Percentiles rank a stretch among this genome's conserved stretches.
Evolutionary conservation across 2,797 vertebrate species (phyloP).

Genomic region (Ataeniobius toweri): DNA sequence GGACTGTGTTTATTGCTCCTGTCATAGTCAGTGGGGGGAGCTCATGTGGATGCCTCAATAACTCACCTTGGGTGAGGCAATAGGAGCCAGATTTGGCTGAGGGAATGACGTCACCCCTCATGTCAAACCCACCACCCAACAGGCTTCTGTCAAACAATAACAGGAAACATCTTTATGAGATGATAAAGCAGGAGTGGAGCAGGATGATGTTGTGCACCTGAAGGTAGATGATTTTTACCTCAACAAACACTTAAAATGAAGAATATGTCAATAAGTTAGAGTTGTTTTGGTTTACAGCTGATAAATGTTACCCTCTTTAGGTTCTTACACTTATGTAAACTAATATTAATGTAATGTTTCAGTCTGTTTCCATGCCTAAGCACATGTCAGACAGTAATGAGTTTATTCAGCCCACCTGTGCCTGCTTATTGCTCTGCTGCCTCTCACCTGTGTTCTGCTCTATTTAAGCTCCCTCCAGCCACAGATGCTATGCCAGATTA

Average conservation of each 20-base stretch:
- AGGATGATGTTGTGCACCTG: neutral
- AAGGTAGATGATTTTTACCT: neutral
- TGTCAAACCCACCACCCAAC: conserved; percentile 82
- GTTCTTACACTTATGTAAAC: neutral
- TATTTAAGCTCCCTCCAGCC: no score
- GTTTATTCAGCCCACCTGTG: no score
- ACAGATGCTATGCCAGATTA: no score
- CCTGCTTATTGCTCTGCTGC: no score
- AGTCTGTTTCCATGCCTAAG: no score
- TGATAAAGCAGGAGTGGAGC: neutral
- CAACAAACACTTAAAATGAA: neutral
- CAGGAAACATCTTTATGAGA: conserved; percentile 4
- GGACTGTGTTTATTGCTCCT: neutral
- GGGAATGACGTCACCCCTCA: conserved; percentile 67
- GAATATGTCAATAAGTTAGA: neutral
- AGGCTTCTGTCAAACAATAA: conserved; percentile 78
- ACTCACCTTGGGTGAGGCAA: conserved; percentile 71
- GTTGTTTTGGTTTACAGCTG: neutral
- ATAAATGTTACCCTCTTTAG: neutral
- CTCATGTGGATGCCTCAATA: conserved; percentile 10
- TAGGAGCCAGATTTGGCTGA: conserved; percentile 63
- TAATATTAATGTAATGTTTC: neutral
- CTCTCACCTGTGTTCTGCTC: no score
- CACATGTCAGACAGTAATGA: no score
- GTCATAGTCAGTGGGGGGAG: neutral